phyloP scores from a whole-genome alignment of 2,888 invertebrate genomes.

The Hirtodrosophila trivittata region DNA sequence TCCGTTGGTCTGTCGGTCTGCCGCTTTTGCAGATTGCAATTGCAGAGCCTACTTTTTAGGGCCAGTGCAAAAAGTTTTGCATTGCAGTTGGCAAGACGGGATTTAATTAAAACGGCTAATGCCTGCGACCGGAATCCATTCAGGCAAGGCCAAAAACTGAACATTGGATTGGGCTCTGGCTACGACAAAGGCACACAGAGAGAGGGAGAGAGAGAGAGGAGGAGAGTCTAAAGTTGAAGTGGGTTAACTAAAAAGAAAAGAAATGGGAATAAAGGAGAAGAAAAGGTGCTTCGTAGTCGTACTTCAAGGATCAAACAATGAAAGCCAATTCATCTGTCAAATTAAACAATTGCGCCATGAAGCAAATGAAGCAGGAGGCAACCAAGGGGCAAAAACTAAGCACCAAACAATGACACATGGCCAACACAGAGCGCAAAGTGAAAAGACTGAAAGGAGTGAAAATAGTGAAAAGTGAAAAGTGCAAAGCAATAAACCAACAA shows the following conservation, averaged over 20 bases:
- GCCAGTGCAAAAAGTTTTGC: slow-evolving; percentile 46
- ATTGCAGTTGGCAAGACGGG: slow-evolving; percentile 36
- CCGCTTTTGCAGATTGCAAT: slow-evolving; percentile 36
- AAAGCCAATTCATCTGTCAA: slow-evolving; percentile 71
- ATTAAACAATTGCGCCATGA: slow-evolving; percentile 58
- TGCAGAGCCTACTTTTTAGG: slow-evolving; percentile 59
- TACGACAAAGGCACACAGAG: too few relatives aligned
- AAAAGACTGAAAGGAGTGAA: slow-evolving; percentile 11
- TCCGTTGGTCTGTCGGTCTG: slow-evolving; percentile 1
- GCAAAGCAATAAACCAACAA: slow-evolving; percentile 65
- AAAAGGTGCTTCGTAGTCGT: slow-evolving; percentile 14
- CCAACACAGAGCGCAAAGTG: slow-evolving; percentile 36
- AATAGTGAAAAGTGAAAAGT: slow-evolving; percentile 57
- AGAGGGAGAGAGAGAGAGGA: too few relatives aligned
- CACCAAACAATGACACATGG: slow-evolving; percentile 59
- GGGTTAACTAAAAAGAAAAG: slow-evolving; percentile 1
- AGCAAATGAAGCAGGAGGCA: slow-evolving; percentile 41
- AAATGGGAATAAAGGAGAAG: too few relatives aligned
- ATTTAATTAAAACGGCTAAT: slow-evolving; percentile 68
- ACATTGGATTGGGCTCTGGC: too few relatives aligned
- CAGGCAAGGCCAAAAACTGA: background rate
- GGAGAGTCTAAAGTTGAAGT: slow-evolving; percentile 19
- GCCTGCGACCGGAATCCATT: slow-evolving; percentile 25
- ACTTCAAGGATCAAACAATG: slow-evolving; percentile 30
- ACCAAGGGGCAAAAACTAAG: slow-evolving; percentile 41